phyloP scores from a whole-genome alignment of 1,140 invertebrate species.

The Cherax destructor region DNA sequence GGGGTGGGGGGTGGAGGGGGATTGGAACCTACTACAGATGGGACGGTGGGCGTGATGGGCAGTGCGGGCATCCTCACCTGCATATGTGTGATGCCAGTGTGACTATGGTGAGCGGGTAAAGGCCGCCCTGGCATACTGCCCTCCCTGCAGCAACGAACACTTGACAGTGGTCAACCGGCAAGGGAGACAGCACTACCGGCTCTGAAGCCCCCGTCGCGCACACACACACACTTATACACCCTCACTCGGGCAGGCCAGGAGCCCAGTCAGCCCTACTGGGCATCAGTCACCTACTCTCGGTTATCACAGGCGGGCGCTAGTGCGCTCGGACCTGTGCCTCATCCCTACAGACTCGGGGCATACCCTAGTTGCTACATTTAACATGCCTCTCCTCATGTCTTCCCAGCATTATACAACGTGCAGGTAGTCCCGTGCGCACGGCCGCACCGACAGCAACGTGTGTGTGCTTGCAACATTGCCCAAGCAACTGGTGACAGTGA shows the following conservation, averaged over 20 bases:
- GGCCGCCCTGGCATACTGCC: conserved; percentile 1
- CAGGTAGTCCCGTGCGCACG: too few relatives aligned
- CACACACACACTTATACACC: neutral
- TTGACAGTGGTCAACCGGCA: neutral
- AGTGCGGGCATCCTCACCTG: neutral
- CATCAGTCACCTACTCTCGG: neutral
- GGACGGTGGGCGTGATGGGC: neutral
- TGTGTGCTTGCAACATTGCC: neutral
- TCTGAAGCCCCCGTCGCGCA: neutral
- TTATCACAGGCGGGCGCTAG: neutral
- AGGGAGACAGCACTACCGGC: neutral
- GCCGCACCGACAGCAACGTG: neutral
- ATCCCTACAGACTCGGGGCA: neutral
- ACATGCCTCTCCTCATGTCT: neutral
- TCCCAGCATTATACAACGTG: neutral
- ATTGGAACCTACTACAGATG: too few relatives aligned
- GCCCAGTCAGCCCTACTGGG: neutral
- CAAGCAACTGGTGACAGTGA: neutral
- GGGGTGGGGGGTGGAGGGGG: too few relatives aligned
- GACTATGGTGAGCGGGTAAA: neutral
- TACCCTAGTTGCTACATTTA: neutral
- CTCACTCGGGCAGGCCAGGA: neutral
- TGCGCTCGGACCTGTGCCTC: neutral
- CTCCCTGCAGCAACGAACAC: neutral
- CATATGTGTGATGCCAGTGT: neutral